Base-by-base conservation (phyloP, 2,888 invertebrate genomes). In the Agelastica alni region DNA sequence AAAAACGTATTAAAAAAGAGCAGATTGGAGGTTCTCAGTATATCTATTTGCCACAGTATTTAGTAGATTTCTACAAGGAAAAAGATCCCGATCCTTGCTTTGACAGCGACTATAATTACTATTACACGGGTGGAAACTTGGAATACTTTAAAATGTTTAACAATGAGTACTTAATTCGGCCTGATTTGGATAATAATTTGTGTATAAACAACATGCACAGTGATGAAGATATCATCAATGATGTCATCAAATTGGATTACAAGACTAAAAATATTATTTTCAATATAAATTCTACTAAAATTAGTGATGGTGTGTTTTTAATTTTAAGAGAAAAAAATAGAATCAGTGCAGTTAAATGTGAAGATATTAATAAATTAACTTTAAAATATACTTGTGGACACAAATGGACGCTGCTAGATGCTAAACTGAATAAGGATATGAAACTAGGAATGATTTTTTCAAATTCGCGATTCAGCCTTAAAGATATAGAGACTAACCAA, bases 81-180 rank as follows among this genome's bases (percentile, higher is more conserved):
- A 58, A 58, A 43, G 58, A 65, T 53, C 62, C 62, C 2, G 59
- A 61, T 41, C 17, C 28, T 12, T 31, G 51, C 22, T 66, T 64
- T 46, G 44, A 51, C 10, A 47, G 52, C 37, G 61, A 64, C 45
- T 65, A 62, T 37, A 64, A 65, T 48, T 51, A 52, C 34, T 64
- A 62, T 41, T 65, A 59, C 48, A 62, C 62, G 4, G 63, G 59
- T 34, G 66, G 65, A 22, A 42, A 57, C 37, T 57, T 68, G 42
- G 65, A 62, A 37, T 41, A 52, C 32, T 42, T 64, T 20, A 31
- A 37, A 20, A 41, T 61, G 4, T 47, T 58, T 47, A 37, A 49
- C 16, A 20, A 39, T 10, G 53, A 54, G 4, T 65, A 62, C 53
- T 56, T 68, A 18, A 55, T 65, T 12, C 43, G 61, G 39, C 56